Percentiles rank a stretch among this genome's conserved stretches.
Conservation (phyloP, 92 coral and sea anemone genomes). For the Actinernus sp. region DNA sequence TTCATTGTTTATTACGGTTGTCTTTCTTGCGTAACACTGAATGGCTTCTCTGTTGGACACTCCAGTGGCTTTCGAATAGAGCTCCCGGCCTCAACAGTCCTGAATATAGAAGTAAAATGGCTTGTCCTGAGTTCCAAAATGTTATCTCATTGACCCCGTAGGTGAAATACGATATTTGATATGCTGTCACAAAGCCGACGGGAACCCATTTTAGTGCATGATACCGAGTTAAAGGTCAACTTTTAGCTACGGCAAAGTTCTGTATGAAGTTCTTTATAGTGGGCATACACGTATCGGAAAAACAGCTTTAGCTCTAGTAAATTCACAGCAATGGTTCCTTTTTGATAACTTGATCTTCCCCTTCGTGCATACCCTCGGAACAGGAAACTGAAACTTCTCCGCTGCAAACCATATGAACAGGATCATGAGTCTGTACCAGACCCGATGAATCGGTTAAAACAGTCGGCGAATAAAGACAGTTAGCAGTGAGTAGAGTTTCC, state of each 20-base stretch:
- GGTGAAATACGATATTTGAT: slow-evolving; percentile 21
- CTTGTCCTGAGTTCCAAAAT: no score
- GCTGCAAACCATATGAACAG: slow-evolving; percentile 12
- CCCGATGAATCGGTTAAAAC: background rate
- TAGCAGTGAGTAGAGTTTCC: slow-evolving; percentile 13
- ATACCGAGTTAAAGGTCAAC: no score
- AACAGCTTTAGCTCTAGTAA: background rate
- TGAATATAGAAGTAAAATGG: no score
- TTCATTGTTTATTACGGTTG: no score
- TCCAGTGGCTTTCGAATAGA: no score
- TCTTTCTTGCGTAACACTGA: no score
- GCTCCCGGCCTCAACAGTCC: no score
- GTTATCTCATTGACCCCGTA: slow-evolving; percentile 28
- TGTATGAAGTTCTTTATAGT: no score
- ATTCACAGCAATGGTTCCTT: slow-evolving; percentile 19
- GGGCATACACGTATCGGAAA: no score
- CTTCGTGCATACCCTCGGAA: slow-evolving; percentile 1
- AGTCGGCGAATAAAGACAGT: slow-evolving; percentile 9
- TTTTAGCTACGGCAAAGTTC: no score
- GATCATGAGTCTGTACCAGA: background rate
- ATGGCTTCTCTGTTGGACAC: no score
- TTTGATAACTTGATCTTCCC: slow-evolving; percentile 4
- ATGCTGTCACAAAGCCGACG: slow-evolving; percentile 4
- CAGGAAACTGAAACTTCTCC: slow-evolving; percentile 16
- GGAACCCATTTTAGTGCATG: no score